Evolutionary conservation across 2,888 invertebrate genomes (phyloP).

Genomic region (Malthinus seriepunctatus): DNA sequence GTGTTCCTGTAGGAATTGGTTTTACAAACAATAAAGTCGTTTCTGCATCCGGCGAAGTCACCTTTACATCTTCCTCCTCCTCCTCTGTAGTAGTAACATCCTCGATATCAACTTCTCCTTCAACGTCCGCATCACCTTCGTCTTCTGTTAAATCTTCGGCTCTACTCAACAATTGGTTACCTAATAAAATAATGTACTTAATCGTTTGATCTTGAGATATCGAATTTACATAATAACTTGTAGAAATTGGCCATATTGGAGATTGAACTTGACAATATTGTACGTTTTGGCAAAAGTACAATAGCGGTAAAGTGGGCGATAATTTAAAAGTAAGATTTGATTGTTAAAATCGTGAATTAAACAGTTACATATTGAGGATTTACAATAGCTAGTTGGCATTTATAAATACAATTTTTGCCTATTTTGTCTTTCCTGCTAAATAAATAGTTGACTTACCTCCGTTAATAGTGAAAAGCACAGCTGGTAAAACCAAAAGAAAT

Average conservation of each 20-base stretch:
- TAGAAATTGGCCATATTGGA: not conserved
- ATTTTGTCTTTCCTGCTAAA: not conserved
- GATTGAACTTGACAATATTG: not conserved
- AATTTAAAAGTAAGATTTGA: constrained; percentile 26
- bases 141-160: constrained; percentile 72
- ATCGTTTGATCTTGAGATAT: no score
- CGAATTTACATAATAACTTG: not conserved
- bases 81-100: constrained; percentile 64
- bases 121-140: constrained; percentile 71
- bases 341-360: not conserved
- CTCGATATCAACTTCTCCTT: constrained; percentile 64
- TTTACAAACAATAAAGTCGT: constrained; percentile 88
- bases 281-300: constrained; percentile 13
- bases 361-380: not conserved
- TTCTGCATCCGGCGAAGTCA: constrained; percentile 88
- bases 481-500: constrained; percentile 69
- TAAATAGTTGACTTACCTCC: constrained; percentile 66
- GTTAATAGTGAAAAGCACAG: constrained; percentile 70
- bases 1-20: constrained; percentile 67
- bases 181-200: constrained; percentile 41
- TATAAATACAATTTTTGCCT: no score
- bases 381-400: no score
- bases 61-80: constrained; percentile 68
- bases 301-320: no score
- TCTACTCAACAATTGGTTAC: constrained; percentile 58